These are phyloP conservation scores for Channa maculata DNA, from an alignment of 2,113 vertebrate genomes.

Conservation along the genomic window DNA sequence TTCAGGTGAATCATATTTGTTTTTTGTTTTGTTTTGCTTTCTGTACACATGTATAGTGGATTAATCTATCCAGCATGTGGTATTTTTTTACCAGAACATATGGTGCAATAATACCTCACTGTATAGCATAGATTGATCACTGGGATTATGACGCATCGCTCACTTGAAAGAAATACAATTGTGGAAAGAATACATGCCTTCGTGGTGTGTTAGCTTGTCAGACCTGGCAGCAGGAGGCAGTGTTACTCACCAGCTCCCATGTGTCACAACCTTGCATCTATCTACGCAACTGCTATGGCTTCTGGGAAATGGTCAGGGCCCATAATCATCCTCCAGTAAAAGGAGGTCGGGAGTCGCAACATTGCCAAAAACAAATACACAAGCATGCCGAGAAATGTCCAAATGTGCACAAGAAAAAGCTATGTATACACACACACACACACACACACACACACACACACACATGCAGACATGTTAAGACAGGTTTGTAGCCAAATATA, in stretches of 20 bases:
- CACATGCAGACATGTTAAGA: slow-evolving; percentile 39
- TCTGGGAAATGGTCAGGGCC: slow-evolving; percentile 78
- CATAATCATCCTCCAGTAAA: slow-evolving; percentile 71
- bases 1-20: slow-evolving; percentile 5
- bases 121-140: slow-evolving; percentile 1
- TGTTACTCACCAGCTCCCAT: slow-evolving; percentile 78
- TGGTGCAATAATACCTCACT: slow-evolving; percentile 1
- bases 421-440: slow-evolving; percentile 16
- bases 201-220: slow-evolving; percentile 63
- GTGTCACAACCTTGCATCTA: slow-evolving; percentile 59
- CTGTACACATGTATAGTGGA: neutral
- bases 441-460: slow-evolving; percentile 28
- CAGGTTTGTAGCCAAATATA: slow-evolving; percentile 44
- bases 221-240: slow-evolving; percentile 67
- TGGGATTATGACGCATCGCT: slow-evolving; percentile 47
- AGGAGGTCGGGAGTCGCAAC: slow-evolving; percentile 33
- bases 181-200: slow-evolving; percentile 64
- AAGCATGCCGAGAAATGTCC: slow-evolving; percentile 37
- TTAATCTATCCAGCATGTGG: neutral
- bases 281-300: slow-evolving; percentile 54
- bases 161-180: slow-evolving; percentile 16
- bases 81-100: slow-evolving; percentile 11
- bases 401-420: slow-evolving; percentile 11
- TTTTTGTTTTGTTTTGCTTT: neutral
- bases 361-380: slow-evolving; percentile 56